These are phyloP conservation scores for Diabrotica virgifera DNA, from an alignment of 1,140 invertebrate genomes.

Conservation along the genomic window DNA sequence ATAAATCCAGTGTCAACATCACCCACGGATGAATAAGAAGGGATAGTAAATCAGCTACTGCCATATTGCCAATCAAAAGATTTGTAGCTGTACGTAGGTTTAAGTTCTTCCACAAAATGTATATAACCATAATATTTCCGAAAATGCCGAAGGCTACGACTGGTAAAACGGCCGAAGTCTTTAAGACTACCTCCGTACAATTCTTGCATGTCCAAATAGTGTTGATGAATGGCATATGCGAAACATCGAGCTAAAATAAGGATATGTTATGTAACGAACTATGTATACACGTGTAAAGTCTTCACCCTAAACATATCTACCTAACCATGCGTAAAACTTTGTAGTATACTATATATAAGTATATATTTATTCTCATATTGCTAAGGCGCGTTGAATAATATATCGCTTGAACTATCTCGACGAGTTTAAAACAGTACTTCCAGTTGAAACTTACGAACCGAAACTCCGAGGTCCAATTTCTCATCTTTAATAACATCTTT, in stretches of 20 bases:
- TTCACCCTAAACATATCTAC: too few species aligned
- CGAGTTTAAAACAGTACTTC: too few species aligned
- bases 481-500: too few species aligned
- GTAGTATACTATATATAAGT: too few species aligned
- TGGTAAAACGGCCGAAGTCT: conserved; percentile 57
- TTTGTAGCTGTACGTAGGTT: conserved; percentile 74
- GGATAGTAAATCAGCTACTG: conserved; percentile 70
- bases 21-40: conserved; percentile 72
- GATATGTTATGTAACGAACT: too few species aligned
- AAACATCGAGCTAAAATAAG: conserved; percentile 26
- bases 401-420: too few species aligned
- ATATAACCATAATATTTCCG: conserved; percentile 69
- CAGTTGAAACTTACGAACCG: too few species aligned
- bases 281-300: too few species aligned
- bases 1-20: conserved; percentile 63
- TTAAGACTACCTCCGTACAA: conserved; percentile 59
- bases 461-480: too few species aligned
- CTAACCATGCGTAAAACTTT: too few species aligned
- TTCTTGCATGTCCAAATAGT: conserved; percentile 61
- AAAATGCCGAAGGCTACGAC: conserved; percentile 66
- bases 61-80: conserved; percentile 76
- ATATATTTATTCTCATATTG: too few species aligned
- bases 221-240: conserved; percentile 51
- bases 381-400: too few species aligned
- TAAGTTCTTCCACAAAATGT: conserved; percentile 64